Evolutionary conservation across 2,888 invertebrate genomes (phyloP), one percentile per base, ranked within the genome.

Genomic region (Hirtodrosophila histrioides): DNA sequence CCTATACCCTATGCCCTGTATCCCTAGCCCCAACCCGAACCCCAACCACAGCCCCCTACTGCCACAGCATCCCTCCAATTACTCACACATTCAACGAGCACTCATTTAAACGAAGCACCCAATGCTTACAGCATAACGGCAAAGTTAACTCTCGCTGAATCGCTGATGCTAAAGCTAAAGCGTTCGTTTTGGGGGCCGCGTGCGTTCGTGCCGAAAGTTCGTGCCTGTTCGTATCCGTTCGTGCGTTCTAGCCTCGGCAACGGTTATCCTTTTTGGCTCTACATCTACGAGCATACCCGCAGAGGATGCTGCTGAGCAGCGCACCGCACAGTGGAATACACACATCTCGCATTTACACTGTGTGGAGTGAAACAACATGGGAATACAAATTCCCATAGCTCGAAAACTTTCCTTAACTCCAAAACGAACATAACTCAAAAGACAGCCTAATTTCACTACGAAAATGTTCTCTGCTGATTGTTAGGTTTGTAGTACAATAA

Each of bases 81-180:
- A 82, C 87, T 84, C 87, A 81, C 87, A 80, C 87, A 81, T 86
- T 84, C 81, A 82, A 86, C 87, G 87, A 82, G 82, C 82, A 86
- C 81, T 82, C 87, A 86, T 82, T 82, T 86, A 86, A 82, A 75
- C 87, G 85, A 82, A 80, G 87, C 81, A 84, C 85, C 82, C 81
- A 80, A 80, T 77, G 81, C 87, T 80, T 76, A 82, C 86, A 86
- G 76, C 83, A 83, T 61, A 83, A 78, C 85, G 69, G 78, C 65
- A 81, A 82, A 82, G 81, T 84, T 82, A 86, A 84, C 81, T 86
- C 87, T 86, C 85, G 62, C 84, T 66, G 80, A 63, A 73, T 73
- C 69, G 79, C 43, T 57, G 50, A 57, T 54, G 60, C 55, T 62
- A 49, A 40, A 50, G 48, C 44, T 23, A 5, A 36, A 56, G 37